Percentiles rank a stretch among this genome's conserved stretches.
Conservation (phyloP, 2,797 vertebrate species). For the Cheirogaleus major region DNA sequence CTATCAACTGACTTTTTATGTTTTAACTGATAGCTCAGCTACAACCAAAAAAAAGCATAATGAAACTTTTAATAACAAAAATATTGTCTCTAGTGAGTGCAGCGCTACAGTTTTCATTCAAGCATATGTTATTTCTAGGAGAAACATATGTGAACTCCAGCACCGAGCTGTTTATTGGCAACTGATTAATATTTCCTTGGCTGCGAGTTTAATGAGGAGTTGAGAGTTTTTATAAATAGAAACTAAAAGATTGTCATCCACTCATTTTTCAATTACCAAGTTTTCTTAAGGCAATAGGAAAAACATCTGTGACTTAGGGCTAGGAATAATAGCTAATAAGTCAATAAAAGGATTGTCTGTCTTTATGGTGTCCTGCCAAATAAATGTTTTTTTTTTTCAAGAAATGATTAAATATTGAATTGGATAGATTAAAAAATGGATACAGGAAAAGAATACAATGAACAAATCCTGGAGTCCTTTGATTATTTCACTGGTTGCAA, state of each 20-base stretch:
- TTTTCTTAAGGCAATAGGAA: background rate
- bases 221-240: constrained; percentile 54
- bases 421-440: background rate
- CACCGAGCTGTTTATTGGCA: constrained; percentile 64
- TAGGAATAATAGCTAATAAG: background rate
- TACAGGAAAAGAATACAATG: background rate
- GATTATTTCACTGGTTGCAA: background rate
- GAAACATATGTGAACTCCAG: constrained; percentile 62
- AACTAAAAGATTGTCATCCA: constrained; percentile 16
- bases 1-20: background rate
- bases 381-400: background rate
- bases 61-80: constrained; percentile 47
- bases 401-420: background rate
- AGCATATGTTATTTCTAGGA: constrained; percentile 58
- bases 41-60: background rate
- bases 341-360: background rate
- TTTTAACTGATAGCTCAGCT: background rate
- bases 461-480: background rate
- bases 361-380: background rate
- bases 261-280: constrained; percentile 21
- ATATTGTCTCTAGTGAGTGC: background rate
- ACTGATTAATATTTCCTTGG: constrained; percentile 68
- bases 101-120: constrained; percentile 41
- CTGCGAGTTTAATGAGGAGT: constrained; percentile 43
- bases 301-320: background rate